phyloP scores from a whole-genome alignment of 2,113 vertebrate species.

The Hemicordylus capensis region DNA sequence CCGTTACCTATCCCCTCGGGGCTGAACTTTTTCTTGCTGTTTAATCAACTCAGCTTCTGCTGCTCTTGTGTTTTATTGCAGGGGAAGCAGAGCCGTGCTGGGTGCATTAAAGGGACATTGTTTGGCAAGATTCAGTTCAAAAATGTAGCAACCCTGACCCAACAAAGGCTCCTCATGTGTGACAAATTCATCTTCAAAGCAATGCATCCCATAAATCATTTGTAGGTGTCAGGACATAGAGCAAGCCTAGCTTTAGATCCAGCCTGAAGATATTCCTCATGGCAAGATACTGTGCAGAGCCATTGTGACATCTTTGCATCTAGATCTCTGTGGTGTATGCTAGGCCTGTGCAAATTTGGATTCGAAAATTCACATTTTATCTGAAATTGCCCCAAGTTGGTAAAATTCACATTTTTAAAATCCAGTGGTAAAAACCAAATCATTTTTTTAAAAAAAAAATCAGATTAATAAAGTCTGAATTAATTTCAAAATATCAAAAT shows the following conservation, averaged over 20 bases:
- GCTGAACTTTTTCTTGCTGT: conserved; percentile 51
- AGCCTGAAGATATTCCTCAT: neutral
- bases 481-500: too few species aligned
- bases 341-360: too few species aligned
- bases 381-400: too few species aligned
- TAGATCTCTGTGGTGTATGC: neutral
- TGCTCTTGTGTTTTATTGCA: neutral
- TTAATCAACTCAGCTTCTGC: conserved; percentile 19
- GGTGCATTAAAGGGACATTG: neutral
- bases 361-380: too few species aligned
- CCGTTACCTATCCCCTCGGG: conserved; percentile 14
- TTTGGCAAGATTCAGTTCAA: neutral
- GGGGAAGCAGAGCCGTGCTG: neutral
- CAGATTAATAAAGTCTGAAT: too few species aligned
- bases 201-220: neutral
- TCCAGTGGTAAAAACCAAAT: too few species aligned
- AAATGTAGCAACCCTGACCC: neutral
- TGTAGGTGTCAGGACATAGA: neutral
- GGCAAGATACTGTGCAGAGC: neutral
- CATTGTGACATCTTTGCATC: neutral
- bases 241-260: too few species aligned
- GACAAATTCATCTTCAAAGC: neutral
- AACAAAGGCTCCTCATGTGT: neutral
- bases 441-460: too few species aligned
- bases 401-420: too few species aligned